Conservation (phyloP, 2,888 invertebrate species). For the Pollenia amentaria region DNA sequence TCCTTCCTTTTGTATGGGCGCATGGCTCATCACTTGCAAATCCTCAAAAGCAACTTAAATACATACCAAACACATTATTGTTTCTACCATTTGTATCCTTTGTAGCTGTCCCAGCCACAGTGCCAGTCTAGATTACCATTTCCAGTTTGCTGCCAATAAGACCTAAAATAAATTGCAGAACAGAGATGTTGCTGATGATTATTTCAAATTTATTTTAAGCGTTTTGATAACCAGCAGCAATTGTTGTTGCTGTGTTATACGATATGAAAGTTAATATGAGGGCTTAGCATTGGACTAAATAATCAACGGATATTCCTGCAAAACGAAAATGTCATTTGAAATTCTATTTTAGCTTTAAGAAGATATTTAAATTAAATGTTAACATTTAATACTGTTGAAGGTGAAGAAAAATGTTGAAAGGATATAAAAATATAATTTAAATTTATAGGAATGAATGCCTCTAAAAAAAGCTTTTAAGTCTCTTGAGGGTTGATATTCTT, state of each 20-base stretch:
- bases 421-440: background rate
- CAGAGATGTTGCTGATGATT: slow-evolving; percentile 5
- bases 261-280: slow-evolving; percentile 21
- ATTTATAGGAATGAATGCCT: too few relatives aligned
- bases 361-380: slow-evolving; percentile 5
- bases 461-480: too few relatives aligned
- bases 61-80: slow-evolving; percentile 2
- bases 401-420: background rate
- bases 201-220: slow-evolving; percentile 34
- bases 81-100: background rate
- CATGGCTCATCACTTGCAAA: slow-evolving; percentile 32
- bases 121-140: background rate
- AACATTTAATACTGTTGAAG: background rate
- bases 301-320: background rate
- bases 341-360: background rate
- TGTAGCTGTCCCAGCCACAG: background rate
- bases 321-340: slow-evolving; percentile 1
- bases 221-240: slow-evolving; percentile 43
- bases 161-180: slow-evolving; percentile 13
- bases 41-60: slow-evolving; percentile 13
- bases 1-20: background rate
- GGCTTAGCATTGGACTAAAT: slow-evolving; percentile 25
- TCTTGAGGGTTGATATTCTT: too few relatives aligned
- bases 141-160: slow-evolving; percentile 1
- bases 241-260: slow-evolving; percentile 10